A percentile compares a stretch with the other conserved stretches of the same genome.
Conservation (phyloP, 2,888 invertebrate species). For the Dascillus cervinus region DNA sequence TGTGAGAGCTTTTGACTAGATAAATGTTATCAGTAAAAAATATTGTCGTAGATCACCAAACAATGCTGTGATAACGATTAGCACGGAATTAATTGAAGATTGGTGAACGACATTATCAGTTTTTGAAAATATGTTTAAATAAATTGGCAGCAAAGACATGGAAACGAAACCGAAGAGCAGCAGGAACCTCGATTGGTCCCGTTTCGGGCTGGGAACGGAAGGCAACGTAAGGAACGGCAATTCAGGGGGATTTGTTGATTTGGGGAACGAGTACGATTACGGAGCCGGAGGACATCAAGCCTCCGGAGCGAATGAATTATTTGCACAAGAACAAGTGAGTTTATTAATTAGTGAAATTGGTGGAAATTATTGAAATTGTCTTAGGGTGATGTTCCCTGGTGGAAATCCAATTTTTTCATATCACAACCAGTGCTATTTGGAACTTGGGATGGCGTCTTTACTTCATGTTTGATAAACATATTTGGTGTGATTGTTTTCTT, state of each 20-base stretch:
- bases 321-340: slow-evolving; percentile 79
- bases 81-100: too few species aligned
- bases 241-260: slow-evolving; percentile 68
- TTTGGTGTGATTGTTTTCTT: slow-evolving; percentile 97
- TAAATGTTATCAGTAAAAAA: too few species aligned
- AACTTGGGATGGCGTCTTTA: slow-evolving; percentile 97
- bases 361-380: slow-evolving; percentile 2
- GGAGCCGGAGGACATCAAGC: slow-evolving; percentile 77
- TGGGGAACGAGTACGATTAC: slow-evolving; percentile 67
- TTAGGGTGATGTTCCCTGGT: slow-evolving; percentile 78
- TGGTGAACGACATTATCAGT: too few species aligned
- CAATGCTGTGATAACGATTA: too few species aligned
- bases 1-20: too few species aligned
- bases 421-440: slow-evolving; percentile 94
- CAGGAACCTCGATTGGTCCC: slow-evolving; percentile 49
- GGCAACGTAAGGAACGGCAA: slow-evolving; percentile 47
- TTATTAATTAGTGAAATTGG: too few species aligned
- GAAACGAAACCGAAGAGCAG: too few species aligned
- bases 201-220: slow-evolving; percentile 46
- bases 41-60: too few species aligned
- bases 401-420: slow-evolving; percentile 94
- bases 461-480: slow-evolving; percentile 94
- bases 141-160: too few species aligned
- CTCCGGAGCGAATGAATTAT: slow-evolving; percentile 83
- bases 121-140: too few species aligned